Base-by-base conservation (phyloP, 2,113 vertebrate genomes). In the Cygnus atratus region DNA sequence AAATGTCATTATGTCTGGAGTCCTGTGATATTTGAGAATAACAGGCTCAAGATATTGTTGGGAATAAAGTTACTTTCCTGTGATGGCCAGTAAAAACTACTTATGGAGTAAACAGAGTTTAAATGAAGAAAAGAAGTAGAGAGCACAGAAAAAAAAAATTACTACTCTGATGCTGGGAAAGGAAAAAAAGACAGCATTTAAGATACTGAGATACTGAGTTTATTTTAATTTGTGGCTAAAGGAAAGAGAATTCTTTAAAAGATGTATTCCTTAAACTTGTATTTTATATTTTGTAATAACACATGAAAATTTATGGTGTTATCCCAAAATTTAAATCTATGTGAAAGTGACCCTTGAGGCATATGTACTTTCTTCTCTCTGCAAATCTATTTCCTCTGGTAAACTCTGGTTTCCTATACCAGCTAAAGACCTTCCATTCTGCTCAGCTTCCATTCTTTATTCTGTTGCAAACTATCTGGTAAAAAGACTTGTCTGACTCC, bases 1-100 rank as follows among this genome's bases (percentile, higher is more conserved):
- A 44, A 39, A 43, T 48, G 72, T 76, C 79, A 72, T 86, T 79
- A 58, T 84, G 59, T 89, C 84, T 89, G 82, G 44, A 54, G 61
- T 61, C 61, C 55, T 97, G 96, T 97, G 88, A 88, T 87, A 82
- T 80, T 95, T 97, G 84, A 91, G 83, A 94, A 96, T 73, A 89
- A 94, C 84, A 65, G 94, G 94, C 79, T 90, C 48, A 57, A 63
- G 48, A 85, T 95, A 85, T 33, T 83, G 75, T 75, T 87, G 61
- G 80, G 95, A 94, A 85, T 97, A 78, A 97, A 97, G 57, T 85
- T 85, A 44, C 80, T 89, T 88, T 78, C 26, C 19, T 81, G 4
- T 46, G 68, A 93, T 76, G 31, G 24, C 13, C 7, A 92, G 87
- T 63, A 76, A 83, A 92, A 94, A 94, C 22, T 84, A 84, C 50